Evolutionary conservation across 2,888 invertebrate genomes (phyloP), one percentile per base, ranked within the genome.

Genomic region (Acronicta leporina): DNA sequence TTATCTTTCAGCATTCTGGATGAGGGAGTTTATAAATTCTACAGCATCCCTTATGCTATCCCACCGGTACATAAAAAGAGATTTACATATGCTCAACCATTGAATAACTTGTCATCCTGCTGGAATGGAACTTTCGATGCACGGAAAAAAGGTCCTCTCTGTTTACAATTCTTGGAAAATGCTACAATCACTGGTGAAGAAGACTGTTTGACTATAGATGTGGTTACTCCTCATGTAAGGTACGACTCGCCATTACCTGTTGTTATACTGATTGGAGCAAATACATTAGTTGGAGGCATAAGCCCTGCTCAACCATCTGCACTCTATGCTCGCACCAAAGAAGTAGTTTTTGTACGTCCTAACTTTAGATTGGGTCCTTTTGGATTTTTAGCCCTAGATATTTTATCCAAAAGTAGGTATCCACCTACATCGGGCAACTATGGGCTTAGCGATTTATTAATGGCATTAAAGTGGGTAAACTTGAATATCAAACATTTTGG

Each of bases 311-410:
- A 96, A 71, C 98, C 98, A 0, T 97, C 97, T 0, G 96, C 97
- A 0, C 94, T 96, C 43, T 96, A 98, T 67, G 96, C 98, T 0
- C 95, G 96, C 47, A 96, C 96, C 3, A 96, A 97, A 63, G 97
- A 98, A 84, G 96, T 98, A 2, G 96, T 98, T 8, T 97, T 97
- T 84, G 98, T 98, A 1, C 95, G 97, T 65, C 98, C 98, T 5
- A 98, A 98, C 83, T 98, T 98, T 90, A 95, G 98, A 78, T 90
- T 97, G 63, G 97, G 97, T 0, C 95, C 96, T 49, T 95, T 97
- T 57, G 99, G 99, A 5, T 98, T 98, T 85, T 92, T 98, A 49
- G 96, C 98, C 0, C 91, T 96, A 6, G 96, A 97, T 59, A 94
- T 96, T 2, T 89, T 98, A 0, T 96, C 97, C 0, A 95, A 96